Evolutionary conservation across 2,888 invertebrate genomes (phyloP), one percentile per base, ranked within the genome.

Genomic region (Drosophila mimica): DNA sequence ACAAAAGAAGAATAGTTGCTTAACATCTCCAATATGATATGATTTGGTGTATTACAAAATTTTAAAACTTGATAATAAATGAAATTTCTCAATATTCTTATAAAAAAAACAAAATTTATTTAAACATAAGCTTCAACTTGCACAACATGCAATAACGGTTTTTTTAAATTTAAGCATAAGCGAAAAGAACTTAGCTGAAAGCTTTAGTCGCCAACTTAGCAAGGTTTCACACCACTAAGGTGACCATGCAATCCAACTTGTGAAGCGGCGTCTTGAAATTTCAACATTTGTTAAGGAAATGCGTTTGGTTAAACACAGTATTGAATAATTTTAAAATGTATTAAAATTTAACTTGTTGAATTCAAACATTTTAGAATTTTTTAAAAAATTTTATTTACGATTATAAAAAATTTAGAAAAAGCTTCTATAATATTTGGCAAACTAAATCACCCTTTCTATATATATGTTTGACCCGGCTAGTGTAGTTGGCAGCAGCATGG

Each of bases 161-260:
- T 13, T 17, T 36, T 15, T 11, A 6, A 15, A 8, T 7, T 31
- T 13, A 31, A 5, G 11, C 15, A 40, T 13, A 2, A 15, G 0
- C 6, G 38, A 3, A 15, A 11, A 31, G 9, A 70, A 38, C 62
- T 11, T 15, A 11, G 1, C 9, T 11, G 20, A 68, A 67, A 68
- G 70, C 43, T 59, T 13, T 36, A 1, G 9, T 15, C 1, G 8
- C 3, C 20, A 11, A 0, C 0, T 59, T 66, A 87, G 68, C 52
- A 4, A 51, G 56, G 82, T 69, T 65, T 20, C 59, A 7, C 52
- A 74, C 84, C 82, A 36, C 0, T 58, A 15, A 60, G 71, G 60
- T 81, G 71, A 71, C 87, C 79, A 61, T 62, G 7, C 5, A 9
- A 13, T 0, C 0, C 0, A 3, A 54, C 11, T 31, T 11, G 4